Conservation (phyloP, 2,113 vertebrate genomes). For the Cisticola juncidis region DNA sequence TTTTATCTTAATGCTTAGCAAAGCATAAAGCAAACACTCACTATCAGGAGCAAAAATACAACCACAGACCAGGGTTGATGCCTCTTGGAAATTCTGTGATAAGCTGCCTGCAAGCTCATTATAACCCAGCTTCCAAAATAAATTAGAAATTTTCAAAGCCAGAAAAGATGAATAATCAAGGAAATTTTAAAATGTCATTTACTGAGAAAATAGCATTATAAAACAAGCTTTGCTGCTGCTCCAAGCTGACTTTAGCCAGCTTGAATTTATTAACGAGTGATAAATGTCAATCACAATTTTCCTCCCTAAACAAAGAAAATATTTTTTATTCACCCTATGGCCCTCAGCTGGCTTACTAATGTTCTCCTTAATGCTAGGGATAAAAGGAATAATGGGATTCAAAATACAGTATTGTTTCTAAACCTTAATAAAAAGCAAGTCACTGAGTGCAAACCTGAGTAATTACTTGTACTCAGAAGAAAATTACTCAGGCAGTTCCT, state of each 20-base stretch:
- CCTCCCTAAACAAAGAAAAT: background rate
- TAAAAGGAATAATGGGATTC: background rate
- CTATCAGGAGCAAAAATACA: background rate
- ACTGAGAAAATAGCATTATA: background rate
- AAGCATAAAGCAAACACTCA: background rate
- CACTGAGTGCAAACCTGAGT: background rate
- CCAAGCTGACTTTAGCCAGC: background rate
- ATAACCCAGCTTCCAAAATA: background rate
- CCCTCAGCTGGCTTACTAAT: background rate
- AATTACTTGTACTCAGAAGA: background rate
- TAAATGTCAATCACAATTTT: background rate
- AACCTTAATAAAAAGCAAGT: constrained; percentile 11
- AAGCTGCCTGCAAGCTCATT: background rate
- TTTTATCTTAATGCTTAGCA: background rate
- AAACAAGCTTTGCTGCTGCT: background rate
- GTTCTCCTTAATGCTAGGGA: background rate
- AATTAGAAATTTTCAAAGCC: background rate
- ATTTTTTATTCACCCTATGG: background rate
- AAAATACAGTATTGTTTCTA: background rate
- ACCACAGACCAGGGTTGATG: background rate
- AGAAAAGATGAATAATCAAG: constrained; percentile 21
- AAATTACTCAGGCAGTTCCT: background rate
- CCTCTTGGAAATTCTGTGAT: background rate
- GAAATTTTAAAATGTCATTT: constrained; percentile 12
- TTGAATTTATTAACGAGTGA: constrained; percentile 15